A percentile compares a stretch with the other conserved stretches of the same genome.
Evolutionary conservation across 2,113 vertebrate genomes (phyloP).

Genomic region (Rhinichthys klamathensis): DNA sequence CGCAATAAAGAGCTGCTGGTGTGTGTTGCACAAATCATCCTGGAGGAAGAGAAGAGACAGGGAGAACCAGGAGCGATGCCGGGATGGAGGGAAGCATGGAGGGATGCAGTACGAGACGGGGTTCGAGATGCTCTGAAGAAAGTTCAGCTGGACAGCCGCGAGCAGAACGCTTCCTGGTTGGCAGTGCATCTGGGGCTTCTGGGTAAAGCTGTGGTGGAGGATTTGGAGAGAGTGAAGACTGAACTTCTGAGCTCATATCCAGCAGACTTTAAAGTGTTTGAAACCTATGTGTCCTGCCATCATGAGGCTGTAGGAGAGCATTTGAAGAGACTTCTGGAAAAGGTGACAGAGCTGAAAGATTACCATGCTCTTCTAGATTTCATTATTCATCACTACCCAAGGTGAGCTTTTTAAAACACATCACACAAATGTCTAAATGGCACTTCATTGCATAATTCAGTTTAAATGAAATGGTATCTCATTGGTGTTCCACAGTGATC

Average conservation of each 20-base stretch:
- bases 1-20: constrained; percentile 67
- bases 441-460: neutral
- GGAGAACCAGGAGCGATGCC: constrained; percentile 48
- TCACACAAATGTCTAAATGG: neutral
- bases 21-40: constrained; percentile 66
- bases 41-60: constrained; percentile 72
- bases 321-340: constrained; percentile 63
- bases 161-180: constrained; percentile 70
- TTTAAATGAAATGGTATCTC: neutral
- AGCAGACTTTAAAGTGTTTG: constrained; percentile 72
- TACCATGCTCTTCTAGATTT: constrained; percentile 70
- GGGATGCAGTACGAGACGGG: constrained; percentile 63
- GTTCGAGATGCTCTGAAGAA: constrained; percentile 62
- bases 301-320: constrained; percentile 65
- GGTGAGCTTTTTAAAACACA: constrained; percentile 62
- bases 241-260: constrained; percentile 70
- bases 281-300: constrained; percentile 70
- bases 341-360: constrained; percentile 67
- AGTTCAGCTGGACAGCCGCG: constrained; percentile 57
- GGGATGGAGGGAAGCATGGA: constrained; percentile 73
- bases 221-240: constrained; percentile 68
- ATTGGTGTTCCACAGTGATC: neutral
- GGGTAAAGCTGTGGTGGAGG: constrained; percentile 67
- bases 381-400: constrained; percentile 69
- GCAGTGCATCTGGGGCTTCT: constrained; percentile 71